phyloP scores from a whole-genome alignment of 2,113 vertebrate species.

The Calonectris borealis region DNA sequence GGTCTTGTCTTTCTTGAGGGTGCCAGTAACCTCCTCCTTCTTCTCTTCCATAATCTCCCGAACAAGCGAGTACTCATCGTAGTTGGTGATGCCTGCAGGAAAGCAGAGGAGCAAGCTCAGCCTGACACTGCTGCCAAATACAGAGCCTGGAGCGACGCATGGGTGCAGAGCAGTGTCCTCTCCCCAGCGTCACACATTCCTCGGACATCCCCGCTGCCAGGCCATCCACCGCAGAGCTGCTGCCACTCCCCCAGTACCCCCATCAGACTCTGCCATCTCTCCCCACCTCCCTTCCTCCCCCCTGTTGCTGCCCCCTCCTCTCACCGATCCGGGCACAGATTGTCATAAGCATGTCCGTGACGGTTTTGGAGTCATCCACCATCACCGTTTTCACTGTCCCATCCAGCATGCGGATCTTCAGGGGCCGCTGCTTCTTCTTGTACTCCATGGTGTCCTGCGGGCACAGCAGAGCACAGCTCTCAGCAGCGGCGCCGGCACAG shows the following conservation, averaged over 20 bases:
- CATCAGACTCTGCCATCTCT: not conserved
- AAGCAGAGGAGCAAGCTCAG: not conserved
- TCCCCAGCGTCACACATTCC: accelerated
- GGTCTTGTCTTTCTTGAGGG: conserved; percentile 93
- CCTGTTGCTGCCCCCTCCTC: not conserved
- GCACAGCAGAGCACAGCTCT: not conserved
- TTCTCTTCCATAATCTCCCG: conserved; percentile 93
- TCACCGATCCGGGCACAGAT: conserved; percentile 96
- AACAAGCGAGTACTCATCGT: conserved; percentile 95
- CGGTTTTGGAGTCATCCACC: conserved; percentile 98
- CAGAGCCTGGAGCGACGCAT: accelerated
- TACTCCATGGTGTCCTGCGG: conserved; percentile 94
- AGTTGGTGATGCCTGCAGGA: conserved; percentile 91
- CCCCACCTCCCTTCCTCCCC: not conserved
- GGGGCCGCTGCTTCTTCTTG: conserved; percentile 94
- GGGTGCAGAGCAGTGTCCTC: not conserved
- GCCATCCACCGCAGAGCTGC: not conserved
- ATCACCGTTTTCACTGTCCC: conserved; percentile 97
- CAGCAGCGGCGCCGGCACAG: accelerated
- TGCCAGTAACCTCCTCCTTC: conserved; percentile 92
- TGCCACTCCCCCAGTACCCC: not conserved
- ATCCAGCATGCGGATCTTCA: conserved; percentile 97
- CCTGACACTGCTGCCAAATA: not conserved
- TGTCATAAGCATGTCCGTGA: conserved; percentile 97
- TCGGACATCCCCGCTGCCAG: not conserved